A percentile compares a stretch with the other conserved stretches of the same genome.
Evolutionary conservation across 2,888 invertebrate genomes (phyloP).

Genomic region (Allolobophora icterica): DNA sequence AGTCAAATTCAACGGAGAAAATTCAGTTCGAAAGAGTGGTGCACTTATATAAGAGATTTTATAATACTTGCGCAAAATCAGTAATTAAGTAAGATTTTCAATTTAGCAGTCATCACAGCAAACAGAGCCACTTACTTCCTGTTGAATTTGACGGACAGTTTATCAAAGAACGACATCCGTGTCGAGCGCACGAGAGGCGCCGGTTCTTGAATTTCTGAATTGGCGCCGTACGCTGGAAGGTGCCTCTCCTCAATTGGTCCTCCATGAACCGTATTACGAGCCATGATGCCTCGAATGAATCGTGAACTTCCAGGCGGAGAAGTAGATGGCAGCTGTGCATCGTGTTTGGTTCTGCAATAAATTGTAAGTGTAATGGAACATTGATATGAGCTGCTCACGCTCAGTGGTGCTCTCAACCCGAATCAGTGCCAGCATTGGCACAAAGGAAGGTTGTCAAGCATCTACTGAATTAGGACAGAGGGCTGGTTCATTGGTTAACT

Average conservation of each 20-base stretch:
- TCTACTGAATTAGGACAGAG: no score
- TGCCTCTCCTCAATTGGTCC: slow-evolving; percentile 74
- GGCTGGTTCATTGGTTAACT: no score
- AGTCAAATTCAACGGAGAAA: no score
- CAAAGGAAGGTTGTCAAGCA: no score
- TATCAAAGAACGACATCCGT: slow-evolving; percentile 84
- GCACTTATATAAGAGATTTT: neutral
- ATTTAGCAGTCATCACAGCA: neutral
- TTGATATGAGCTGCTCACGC: no score
- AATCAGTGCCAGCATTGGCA: no score
- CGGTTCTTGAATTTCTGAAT: slow-evolving; percentile 21
- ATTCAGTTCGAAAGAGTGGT: no score
- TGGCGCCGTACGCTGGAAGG: slow-evolving; percentile 52
- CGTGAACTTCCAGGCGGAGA: slow-evolving; percentile 55
- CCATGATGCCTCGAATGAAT: slow-evolving; percentile 92
- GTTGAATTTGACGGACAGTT: slow-evolving; percentile 94
- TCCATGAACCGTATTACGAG: slow-evolving; percentile 95
- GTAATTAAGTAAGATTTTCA: neutral
- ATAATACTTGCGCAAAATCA: neutral
- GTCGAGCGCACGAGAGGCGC: slow-evolving; percentile 42
- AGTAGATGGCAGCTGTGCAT: neutral
- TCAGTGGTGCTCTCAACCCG: no score
- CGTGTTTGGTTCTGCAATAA: neutral
- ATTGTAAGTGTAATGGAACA: no score
- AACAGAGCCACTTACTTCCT: slow-evolving; percentile 81